Evolutionary conservation across 2,113 vertebrate species (phyloP).

Genomic region (Anser brachyrhynchus): DNA sequence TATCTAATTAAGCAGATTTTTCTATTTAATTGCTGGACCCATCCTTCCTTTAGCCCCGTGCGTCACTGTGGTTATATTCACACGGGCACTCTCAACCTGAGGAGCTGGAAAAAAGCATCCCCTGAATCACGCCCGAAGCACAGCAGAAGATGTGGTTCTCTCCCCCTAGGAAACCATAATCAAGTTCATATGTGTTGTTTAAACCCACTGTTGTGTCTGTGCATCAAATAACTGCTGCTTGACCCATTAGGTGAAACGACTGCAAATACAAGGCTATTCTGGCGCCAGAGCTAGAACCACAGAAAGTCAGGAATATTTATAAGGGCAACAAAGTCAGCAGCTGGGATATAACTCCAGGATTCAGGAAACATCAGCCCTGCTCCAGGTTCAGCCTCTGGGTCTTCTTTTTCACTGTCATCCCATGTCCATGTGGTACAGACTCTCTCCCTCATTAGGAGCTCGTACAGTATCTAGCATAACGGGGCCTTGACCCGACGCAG

Average conservation of each 20-base stretch:
- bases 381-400: background rate
- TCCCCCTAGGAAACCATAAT: constrained; percentile 4
- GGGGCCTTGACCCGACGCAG: background rate
- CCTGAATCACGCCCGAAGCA: background rate
- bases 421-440: background rate
- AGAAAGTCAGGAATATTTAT: background rate
- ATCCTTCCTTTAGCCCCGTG: background rate
- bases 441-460: background rate
- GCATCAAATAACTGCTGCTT: background rate
- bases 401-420: background rate
- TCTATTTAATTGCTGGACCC: background rate
- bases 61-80: background rate
- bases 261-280: background rate
- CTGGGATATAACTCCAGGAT: background rate
- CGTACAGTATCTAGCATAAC: background rate
- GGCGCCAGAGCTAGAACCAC: background rate
- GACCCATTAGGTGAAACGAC: background rate
- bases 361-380: background rate
- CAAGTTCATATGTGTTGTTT: background rate
- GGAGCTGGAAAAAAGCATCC: background rate
- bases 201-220: background rate
- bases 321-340: background rate
- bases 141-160: background rate
- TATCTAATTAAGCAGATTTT: constrained; percentile 12
- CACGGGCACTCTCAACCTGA: background rate